These are phyloP conservation scores for Lepisosteus oculatus DNA, from an alignment of 2,113 vertebrate genomes.

Conservation along the genomic window DNA sequence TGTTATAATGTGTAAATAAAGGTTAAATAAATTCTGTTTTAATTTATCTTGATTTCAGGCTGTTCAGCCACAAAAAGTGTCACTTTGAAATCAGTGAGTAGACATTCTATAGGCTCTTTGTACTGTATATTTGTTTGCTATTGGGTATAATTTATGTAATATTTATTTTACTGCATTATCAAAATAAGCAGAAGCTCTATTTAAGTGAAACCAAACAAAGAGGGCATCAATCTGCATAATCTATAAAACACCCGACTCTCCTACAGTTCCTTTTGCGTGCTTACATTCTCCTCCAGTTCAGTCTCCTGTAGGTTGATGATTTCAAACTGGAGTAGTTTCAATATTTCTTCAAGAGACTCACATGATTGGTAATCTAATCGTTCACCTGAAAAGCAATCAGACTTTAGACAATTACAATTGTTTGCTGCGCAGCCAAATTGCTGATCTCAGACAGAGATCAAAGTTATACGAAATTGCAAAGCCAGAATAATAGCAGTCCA, in stretches of 20 bases:
- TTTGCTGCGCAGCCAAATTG: slow-evolving; percentile 49
- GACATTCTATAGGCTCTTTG: no score
- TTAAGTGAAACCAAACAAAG: no score
- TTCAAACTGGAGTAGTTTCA: slow-evolving; percentile 72
- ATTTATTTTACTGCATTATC: no score
- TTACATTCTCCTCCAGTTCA: slow-evolving; percentile 73
- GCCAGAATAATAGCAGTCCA: slow-evolving; percentile 33
- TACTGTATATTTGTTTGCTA: no score
- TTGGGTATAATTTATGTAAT: no score
- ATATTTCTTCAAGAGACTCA: slow-evolving; percentile 71
- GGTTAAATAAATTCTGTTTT: no score
- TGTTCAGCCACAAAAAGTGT: no score
- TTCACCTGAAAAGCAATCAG: slow-evolving; percentile 70
- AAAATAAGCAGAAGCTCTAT: no score
- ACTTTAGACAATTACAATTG: slow-evolving; percentile 51
- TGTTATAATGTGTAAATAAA: no score
- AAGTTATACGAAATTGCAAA: slow-evolving; percentile 18
- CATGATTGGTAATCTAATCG: slow-evolving; percentile 68
- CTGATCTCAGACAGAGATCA: slow-evolving; percentile 37
- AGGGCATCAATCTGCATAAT: neutral
- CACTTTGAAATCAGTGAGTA: no score
- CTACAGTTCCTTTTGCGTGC: slow-evolving; percentile 55
- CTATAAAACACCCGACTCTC: neutral
- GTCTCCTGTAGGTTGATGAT: slow-evolving; percentile 70
- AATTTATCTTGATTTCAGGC: no score